Conservation (phyloP, 2,797 vertebrate species). For the Sitta carolinensis region DNA sequence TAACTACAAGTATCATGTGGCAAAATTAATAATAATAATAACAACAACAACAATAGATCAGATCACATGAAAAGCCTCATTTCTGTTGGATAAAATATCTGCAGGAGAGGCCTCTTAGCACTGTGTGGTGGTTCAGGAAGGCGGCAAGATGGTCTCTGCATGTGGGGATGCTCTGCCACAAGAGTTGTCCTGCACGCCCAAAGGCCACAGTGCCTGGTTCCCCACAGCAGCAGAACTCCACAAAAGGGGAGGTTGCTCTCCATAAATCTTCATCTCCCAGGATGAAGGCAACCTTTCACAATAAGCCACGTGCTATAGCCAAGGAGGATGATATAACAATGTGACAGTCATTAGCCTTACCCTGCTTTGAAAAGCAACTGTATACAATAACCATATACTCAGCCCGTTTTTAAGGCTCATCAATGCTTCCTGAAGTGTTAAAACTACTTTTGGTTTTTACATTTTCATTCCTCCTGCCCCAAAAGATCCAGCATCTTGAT, state of each 20-base stretch:
- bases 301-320: rapidly evolving
- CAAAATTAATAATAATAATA: neutral
- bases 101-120: neutral
- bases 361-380: neutral
- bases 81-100: neutral
- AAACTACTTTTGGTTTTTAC: neutral
- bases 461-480: neutral
- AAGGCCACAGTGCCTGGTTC: neutral
- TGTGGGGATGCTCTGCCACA: neutral
- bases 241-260: neutral
- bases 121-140: neutral
- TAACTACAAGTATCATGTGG: neutral
- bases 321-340: neutral
- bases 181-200: rapidly evolving
- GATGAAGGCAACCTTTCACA: neutral
- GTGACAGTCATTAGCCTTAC: neutral
- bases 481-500: neutral
- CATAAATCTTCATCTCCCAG: neutral
- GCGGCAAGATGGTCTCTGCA: neutral
- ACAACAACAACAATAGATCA: neutral
- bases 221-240: rapidly evolving
- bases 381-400: neutral
- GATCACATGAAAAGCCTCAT: neutral
- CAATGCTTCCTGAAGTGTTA: neutral
- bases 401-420: neutral